Conservation (phyloP, 92 coral and sea anemone species). For the Porites lobata region DNA sequence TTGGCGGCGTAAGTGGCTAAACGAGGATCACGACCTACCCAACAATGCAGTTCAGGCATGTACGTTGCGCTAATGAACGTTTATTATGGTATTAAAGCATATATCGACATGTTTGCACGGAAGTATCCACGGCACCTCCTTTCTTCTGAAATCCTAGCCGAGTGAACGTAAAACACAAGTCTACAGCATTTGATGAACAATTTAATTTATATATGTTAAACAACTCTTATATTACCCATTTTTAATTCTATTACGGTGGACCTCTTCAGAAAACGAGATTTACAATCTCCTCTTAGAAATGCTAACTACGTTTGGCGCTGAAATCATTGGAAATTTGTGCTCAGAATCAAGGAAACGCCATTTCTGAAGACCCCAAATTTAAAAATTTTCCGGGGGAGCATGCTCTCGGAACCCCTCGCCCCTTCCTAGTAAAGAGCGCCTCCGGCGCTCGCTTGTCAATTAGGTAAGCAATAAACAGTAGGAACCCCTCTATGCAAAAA, state of each 20-base stretch:
- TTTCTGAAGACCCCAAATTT: neutral
- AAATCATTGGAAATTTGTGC: neutral
- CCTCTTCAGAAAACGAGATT: too few species aligned
- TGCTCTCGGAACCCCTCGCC: neutral
- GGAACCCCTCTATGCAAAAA: neutral
- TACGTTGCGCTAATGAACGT: too few species aligned
- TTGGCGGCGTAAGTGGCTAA: slow-evolving; percentile 30
- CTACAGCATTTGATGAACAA: neutral
- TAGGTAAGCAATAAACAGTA: too few species aligned
- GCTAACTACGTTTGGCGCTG: too few species aligned
- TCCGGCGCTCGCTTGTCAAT: too few species aligned
- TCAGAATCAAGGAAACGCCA: slow-evolving; percentile 28
- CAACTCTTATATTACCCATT: too few species aligned
- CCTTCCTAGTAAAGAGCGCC: neutral
- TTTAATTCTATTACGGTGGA: too few species aligned
- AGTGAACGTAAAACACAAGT: slow-evolving; percentile 18
- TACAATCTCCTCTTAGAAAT: too few species aligned
- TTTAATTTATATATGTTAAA: too few species aligned
- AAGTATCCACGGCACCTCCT: slow-evolving; percentile 19
- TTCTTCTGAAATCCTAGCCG: slow-evolving; percentile 4
- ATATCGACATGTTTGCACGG: neutral
- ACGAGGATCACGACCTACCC: slow-evolving; percentile 25
- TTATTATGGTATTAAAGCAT: neutral
- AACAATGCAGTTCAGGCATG: slow-evolving; percentile 8
- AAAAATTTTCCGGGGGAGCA: neutral